Conservation (phyloP, 23 tunicate genomes). For the Trididemnum nubilum region DNA sequence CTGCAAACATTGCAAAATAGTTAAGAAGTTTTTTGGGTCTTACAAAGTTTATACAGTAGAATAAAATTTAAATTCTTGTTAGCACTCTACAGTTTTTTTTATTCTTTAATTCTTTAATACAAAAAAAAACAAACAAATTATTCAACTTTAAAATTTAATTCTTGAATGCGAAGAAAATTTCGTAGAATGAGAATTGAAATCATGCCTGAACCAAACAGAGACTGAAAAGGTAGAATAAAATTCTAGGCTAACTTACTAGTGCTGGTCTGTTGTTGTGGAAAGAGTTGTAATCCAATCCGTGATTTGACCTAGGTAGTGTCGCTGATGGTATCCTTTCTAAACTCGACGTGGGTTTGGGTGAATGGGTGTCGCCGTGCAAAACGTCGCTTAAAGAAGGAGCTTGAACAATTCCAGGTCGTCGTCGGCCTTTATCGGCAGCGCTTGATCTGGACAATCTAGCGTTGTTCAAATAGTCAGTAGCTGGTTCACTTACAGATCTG, state of each 20-base stretch:
- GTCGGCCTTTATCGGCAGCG: too few species aligned
- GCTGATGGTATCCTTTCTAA: slow-evolving; percentile 48
- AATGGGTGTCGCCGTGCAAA: background rate
- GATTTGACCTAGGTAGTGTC: slow-evolving; percentile 49
- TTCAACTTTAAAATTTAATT: too few species aligned
- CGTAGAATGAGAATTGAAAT: too few species aligned
- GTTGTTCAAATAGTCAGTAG: background rate
- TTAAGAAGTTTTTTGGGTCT: too few species aligned
- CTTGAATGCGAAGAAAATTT: too few species aligned
- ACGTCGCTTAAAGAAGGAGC: slow-evolving; percentile 60
- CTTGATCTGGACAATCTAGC: background rate
- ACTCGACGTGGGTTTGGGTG: slow-evolving; percentile 15
- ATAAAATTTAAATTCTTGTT: too few species aligned
- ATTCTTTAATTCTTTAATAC: too few species aligned
- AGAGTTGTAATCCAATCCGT: slow-evolving; percentile 32
- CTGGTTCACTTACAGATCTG: slow-evolving; percentile 44
- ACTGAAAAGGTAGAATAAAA: too few species aligned
- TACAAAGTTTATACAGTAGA: too few species aligned
- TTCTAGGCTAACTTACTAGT: background rate
- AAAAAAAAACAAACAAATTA: too few species aligned
- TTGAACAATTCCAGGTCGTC: slow-evolving; percentile 67
- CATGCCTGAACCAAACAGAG: too few species aligned
- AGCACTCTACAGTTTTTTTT: too few species aligned
- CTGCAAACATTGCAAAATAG: slow-evolving; percentile 40
- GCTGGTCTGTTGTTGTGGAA: background rate